Evolutionary conservation across 2,113 vertebrate genomes (phyloP).

Genomic region (Upupa epops): DNA sequence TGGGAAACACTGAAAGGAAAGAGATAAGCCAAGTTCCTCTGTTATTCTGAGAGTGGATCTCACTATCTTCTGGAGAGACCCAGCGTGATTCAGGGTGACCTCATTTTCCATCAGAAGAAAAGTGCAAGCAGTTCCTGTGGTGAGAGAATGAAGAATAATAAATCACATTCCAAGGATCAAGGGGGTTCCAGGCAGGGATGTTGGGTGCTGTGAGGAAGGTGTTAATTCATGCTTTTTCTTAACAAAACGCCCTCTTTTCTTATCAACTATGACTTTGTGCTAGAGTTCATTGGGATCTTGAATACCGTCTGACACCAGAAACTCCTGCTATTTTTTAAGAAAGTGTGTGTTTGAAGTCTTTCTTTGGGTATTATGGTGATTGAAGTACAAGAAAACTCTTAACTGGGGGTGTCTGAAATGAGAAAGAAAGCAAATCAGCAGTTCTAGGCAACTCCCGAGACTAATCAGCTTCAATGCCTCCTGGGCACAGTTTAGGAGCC

Average conservation of each 20-base stretch:
- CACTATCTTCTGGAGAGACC: not conserved
- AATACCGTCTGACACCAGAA: not conserved
- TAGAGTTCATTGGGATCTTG: not conserved
- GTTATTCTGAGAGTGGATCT: not conserved
- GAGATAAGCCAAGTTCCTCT: not conserved
- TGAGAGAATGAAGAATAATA: not conserved
- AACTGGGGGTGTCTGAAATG: not conserved
- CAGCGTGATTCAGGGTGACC: not conserved
- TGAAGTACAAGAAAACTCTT: not conserved
- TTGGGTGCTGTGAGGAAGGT: not conserved
- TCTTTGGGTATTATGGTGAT: not conserved
- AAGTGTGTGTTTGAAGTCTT: not conserved
- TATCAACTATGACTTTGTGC: not conserved
- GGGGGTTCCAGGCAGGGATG: not conserved
- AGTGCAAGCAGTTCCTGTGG: not conserved
- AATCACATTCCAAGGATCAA: not conserved
- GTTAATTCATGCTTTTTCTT: not conserved
- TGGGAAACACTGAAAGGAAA: not conserved
- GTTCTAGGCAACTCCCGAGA: not conserved
- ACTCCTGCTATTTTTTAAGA: not conserved
- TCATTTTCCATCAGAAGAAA: not conserved
- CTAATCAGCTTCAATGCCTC: rapidly evolving
- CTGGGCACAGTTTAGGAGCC: not conserved
- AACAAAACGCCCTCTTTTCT: not conserved
- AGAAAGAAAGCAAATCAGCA: not conserved